Base-by-base conservation (phyloP, 2,888 invertebrate genomes). In the Mellilla xanthometata region DNA sequence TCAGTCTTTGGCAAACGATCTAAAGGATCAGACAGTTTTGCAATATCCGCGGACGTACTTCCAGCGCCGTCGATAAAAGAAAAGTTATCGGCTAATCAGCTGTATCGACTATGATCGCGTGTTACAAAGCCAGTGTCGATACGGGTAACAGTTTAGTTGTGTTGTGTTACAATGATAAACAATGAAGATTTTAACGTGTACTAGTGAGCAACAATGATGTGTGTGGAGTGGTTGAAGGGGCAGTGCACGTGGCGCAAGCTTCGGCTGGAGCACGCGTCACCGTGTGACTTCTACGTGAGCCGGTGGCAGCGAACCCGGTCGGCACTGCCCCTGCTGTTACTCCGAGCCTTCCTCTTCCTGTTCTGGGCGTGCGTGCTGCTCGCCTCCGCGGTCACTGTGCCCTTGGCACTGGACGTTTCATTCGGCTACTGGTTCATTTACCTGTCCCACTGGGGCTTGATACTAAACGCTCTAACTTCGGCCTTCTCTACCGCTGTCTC, bases 391-490 rank as follows among this genome's bases (percentile, higher is more conserved):
- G 39, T 61, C 54, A 32, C 53, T 35, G 47, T 67, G 59, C 61
- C 73, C 58, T 56, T 72, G 68, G 66, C 69, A 60, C 60, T 65
- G 60, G 56, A 56, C 46, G 50, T 48, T 46, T 54, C 60, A 50
- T 58, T 73, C 51, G 71, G 72, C 50, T 84, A 81, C 58, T 89
- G 89, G 84, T 78, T 81, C 63, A 81, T 90, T 58, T 90, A 87
- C 67, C 65, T 89, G 41, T 81, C 87, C 7, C 78, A 89, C 65
- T 90, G 90, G 90, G 81, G 80, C 32, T 76, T 81, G 53, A 50
- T 82, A 41, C 59, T 81, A 36, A 68, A 78, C 15, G 76, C 76
- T 42, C 56, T 78, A 38, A 75, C 73, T 13, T 58, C 63, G 38
- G 76, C 68, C 44, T 81, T 76, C 62, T 72, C 70, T 9, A 67